A percentile compares a stretch with the other conserved stretches of the same genome.
Conservation (phyloP, 2,888 invertebrate species). For the Erpobdella octoculata region DNA sequence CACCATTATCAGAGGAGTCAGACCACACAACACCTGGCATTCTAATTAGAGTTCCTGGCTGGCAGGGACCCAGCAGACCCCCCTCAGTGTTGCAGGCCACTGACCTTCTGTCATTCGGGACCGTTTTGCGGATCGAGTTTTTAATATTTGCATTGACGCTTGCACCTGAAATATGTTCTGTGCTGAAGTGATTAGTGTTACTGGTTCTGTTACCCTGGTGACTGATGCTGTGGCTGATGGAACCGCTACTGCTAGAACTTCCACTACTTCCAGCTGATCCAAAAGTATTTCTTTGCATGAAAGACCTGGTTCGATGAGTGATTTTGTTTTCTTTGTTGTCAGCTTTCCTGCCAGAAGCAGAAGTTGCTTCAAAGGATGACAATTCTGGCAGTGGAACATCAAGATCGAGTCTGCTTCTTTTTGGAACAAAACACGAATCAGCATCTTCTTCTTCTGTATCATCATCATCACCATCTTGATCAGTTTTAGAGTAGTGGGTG, state of each 20-base stretch:
- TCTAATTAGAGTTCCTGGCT: slow-evolving; percentile 14
- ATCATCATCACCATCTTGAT: not conserved
- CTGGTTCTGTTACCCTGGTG: too few species aligned
- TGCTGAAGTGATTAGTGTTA: too few species aligned
- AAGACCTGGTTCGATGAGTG: not conserved
- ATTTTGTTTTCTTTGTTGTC: not conserved
- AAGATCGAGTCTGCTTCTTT: not conserved
- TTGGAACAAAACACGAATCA: not conserved
- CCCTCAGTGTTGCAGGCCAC: slow-evolving; percentile 12
- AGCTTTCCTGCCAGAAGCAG: not conserved
- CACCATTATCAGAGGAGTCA: slow-evolving; percentile 23
- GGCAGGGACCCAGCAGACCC: slow-evolving; percentile 6
- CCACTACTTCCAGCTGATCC: too few species aligned
- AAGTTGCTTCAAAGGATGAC: not conserved
- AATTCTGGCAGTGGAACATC: too few species aligned
- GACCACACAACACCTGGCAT: slow-evolving; percentile 23
- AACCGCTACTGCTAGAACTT: not conserved
- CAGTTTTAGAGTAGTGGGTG: not conserved
- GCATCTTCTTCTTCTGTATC: slow-evolving; percentile 18
- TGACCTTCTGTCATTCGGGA: not conserved
- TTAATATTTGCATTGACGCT: too few species aligned
- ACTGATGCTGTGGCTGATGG: too few species aligned
- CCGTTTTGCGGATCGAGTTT: not conserved
- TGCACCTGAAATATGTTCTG: not conserved
- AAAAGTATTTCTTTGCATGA: too few species aligned